phyloP scores from a whole-genome alignment of 2,888 invertebrate species.

The Tinea semifulvella region DNA sequence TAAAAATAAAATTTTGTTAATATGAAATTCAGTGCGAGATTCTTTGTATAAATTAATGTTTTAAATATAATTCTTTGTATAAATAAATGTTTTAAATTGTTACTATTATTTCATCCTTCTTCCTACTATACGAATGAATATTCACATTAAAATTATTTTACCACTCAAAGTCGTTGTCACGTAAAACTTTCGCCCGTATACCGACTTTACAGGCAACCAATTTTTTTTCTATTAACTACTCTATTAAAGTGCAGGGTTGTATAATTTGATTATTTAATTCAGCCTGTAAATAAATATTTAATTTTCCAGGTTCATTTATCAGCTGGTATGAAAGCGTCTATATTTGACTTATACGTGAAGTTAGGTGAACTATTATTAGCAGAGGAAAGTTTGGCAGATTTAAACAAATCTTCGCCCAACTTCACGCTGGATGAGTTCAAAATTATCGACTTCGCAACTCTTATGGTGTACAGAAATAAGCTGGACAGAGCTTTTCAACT shows the following conservation, averaged over 20 bases:
- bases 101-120: too few relatives aligned
- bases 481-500: constrained; percentile 51
- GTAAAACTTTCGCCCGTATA: too few relatives aligned
- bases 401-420: constrained; percentile 57
- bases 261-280: not conserved
- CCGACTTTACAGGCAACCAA: too few relatives aligned
- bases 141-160: too few relatives aligned
- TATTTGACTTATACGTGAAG: constrained; percentile 69
- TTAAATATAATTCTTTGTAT: too few relatives aligned
- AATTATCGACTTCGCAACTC: constrained; percentile 68
- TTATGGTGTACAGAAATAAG: constrained; percentile 60
- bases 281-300: not conserved
- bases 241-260: not conserved
- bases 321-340: constrained; percentile 72
- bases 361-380: constrained; percentile 64
- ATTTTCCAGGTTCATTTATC: constrained; percentile 57
- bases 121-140: too few relatives aligned
- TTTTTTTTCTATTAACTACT: too few relatives aligned
- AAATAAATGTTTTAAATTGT: too few relatives aligned
- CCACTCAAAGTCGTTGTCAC: too few relatives aligned
- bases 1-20: too few relatives aligned
- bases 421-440: constrained; percentile 73
- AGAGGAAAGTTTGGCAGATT: constrained; percentile 52
- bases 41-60: too few relatives aligned
- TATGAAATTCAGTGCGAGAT: too few relatives aligned